A percentile compares a stretch with the other conserved stretches of the same genome.
Evolutionary conservation across 2,797 vertebrate genomes (phyloP).

Genomic region (Sebastes variabilis): DNA sequence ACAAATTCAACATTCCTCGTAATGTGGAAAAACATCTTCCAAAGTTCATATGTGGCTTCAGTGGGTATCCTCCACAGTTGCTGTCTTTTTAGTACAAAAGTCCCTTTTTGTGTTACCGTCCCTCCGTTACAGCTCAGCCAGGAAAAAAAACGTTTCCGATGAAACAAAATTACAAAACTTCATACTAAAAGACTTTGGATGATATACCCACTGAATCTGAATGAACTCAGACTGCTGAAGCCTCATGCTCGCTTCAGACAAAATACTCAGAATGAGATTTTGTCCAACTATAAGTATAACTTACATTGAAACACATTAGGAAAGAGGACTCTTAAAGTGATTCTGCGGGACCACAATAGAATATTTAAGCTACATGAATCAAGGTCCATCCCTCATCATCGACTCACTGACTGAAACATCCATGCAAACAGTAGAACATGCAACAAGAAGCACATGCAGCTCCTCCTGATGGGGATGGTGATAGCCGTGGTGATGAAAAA

Average conservation of each 20-base stretch:
- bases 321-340: not conserved
- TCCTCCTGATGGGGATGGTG: not conserved
- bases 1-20: not conserved
- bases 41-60: not conserved
- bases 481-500: not conserved
- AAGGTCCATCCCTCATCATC: not conserved
- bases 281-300: not conserved
- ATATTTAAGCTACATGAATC: slow-evolving; percentile 7
- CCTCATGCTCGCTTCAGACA: not conserved
- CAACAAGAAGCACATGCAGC: not conserved
- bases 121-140: not conserved
- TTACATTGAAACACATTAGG: not conserved
- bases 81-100: not conserved
- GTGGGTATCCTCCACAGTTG: not conserved
- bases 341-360: not conserved
- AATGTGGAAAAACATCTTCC: not conserved
- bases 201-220: not conserved
- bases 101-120: not conserved
- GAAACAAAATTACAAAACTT: not conserved
- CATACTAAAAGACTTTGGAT: not conserved
- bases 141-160: not conserved
- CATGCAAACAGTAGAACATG: slow-evolving; percentile 5
- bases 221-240: not conserved
- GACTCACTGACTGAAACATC: slow-evolving; percentile 59
- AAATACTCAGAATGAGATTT: not conserved